Conservation (phyloP, 2,888 invertebrate genomes). For the Onthophagus sagittarius region DNA sequence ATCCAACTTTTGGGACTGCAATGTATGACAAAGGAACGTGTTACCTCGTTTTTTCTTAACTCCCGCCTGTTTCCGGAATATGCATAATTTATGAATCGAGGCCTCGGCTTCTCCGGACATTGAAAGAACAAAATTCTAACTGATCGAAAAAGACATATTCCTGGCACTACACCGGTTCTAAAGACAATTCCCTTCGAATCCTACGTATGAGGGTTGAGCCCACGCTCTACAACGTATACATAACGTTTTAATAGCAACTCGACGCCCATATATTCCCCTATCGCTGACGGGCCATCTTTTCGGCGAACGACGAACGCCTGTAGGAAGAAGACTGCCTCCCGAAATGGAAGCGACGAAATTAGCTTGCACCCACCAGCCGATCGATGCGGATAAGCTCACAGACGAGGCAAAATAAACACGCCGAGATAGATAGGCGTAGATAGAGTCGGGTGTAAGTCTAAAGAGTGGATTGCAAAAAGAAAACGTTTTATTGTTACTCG, state of each 20-base stretch:
- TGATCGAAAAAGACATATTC: background rate
- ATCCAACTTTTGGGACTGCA: background rate
- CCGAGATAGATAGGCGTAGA: background rate
- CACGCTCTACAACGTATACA: background rate
- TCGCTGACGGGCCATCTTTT: background rate
- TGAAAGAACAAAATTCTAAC: background rate
- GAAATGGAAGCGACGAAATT: background rate
- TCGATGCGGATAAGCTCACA: background rate
- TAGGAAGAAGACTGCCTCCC: background rate
- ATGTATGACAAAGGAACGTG: constrained; percentile 2
- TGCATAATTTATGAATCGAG: background rate
- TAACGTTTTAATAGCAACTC: background rate
- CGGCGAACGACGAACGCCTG: background rate
- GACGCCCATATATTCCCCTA: background rate
- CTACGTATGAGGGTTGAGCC: background rate
- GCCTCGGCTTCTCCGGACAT: background rate
- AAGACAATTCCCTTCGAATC: background rate
- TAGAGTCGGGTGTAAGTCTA: background rate
- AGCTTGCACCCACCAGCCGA: background rate
- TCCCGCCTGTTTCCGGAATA: background rate
- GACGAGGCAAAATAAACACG: background rate
- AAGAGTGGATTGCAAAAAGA: background rate
- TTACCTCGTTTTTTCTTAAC: background rate
- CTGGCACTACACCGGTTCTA: background rate
- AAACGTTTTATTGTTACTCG: background rate